Evolutionary conservation across 2,888 invertebrate species (phyloP), one percentile per base, ranked within the genome.

Genomic region (Fragum sueziense): DNA sequence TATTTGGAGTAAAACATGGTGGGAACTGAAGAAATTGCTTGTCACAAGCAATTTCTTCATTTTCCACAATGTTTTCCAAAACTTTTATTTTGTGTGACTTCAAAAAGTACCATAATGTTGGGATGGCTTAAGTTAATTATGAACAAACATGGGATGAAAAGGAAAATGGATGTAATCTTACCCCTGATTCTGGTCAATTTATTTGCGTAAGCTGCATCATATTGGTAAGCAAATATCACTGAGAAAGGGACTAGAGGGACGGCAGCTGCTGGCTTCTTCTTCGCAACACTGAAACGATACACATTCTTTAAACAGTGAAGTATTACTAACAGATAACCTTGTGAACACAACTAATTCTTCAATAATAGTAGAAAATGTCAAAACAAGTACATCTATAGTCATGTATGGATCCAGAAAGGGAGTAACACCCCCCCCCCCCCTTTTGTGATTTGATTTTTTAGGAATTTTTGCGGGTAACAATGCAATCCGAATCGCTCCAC

Each of bases 181-280:
- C 96, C 95, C 94, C 95, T 94, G 83, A 97, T 96, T 82, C 97
- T 94, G 90, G 96, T 95, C 61, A 96, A 88, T 94, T 97, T 97
- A 86, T 95, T 96, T 70, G 96, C 96, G 91, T 96, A 96, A 0
- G 96, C 96, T 89, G 96, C 94, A 92, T 97, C 97, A 90, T 95
- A 95, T 83, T 96, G 96, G 92, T 96, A 97, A 0, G 95, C 95
- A 84, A 96, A 94, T 22, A 95, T 91, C 92, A 96, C 97, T 4
- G 95, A 95, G 34, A 97, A 93, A 17, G 97, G 97, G 73, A 97
- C 91, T 68, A 96, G 90, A 9, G 97, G 96, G 72, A 95, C 93
- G 81, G 97, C 90, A 11, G 95, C 94, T 70, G 94, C 94, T 3
- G 95, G 93, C 68, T 95, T 94, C 70, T 82, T 86, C 88, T 65